Evolutionary conservation across 2,113 vertebrate species (phyloP).

Genomic region (Miniopterus natalensis): DNA sequence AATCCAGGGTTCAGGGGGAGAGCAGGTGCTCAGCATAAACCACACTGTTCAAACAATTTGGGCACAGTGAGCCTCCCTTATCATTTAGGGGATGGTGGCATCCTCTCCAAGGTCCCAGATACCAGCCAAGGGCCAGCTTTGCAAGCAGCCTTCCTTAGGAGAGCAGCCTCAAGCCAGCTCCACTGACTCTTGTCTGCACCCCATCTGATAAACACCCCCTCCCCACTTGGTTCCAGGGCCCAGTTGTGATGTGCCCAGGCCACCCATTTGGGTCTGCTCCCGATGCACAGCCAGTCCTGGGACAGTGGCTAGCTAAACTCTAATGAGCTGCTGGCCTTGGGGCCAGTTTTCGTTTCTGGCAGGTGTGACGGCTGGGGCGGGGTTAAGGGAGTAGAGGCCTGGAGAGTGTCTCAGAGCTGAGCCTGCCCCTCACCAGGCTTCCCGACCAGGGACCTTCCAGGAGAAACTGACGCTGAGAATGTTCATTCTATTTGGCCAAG

Average conservation of each 20-base stretch:
- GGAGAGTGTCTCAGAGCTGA: background rate
- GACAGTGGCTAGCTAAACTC: background rate
- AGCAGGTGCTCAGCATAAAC: too few relatives aligned
- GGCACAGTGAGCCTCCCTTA: background rate
- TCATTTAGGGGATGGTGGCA: background rate
- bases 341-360: background rate
- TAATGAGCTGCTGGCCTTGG: background rate
- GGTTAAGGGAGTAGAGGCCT: background rate
- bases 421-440: background rate
- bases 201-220: background rate
- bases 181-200: background rate
- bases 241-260: accelerated
- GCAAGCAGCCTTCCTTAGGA: background rate
- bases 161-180: background rate
- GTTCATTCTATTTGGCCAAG: background rate
- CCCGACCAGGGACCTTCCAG: accelerated
- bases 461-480: background rate
- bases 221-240: too few relatives aligned
- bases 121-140: background rate
- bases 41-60: background rate
- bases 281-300: background rate
- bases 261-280: background rate
- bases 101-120: too few relatives aligned
- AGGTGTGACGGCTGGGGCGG: background rate
- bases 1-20: background rate